Evolutionary conservation across 2,113 vertebrate genomes (phyloP).

Genomic region (Sphyrna mokarran): DNA sequence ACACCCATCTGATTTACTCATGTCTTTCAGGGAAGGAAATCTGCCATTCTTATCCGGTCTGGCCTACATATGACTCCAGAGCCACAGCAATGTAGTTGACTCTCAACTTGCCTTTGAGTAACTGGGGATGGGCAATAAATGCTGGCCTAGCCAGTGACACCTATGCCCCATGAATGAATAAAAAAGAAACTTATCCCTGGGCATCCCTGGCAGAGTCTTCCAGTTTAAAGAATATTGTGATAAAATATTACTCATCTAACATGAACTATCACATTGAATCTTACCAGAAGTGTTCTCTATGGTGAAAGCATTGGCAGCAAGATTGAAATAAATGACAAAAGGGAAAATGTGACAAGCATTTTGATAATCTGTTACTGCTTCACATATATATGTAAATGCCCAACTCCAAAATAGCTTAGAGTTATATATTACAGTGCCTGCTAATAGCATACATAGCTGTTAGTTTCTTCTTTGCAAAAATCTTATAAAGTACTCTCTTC

Average conservation of each 20-base stretch:
- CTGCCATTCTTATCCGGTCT: too few species aligned
- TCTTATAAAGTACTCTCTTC: background rate
- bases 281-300: background rate
- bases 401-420: background rate
- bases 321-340: too few species aligned
- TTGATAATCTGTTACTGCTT: background rate
- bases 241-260: background rate
- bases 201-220: background rate
- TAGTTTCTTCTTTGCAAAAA: background rate
- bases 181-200: background rate
- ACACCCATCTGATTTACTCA: too few species aligned
- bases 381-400: background rate
- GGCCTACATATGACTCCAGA: too few species aligned
- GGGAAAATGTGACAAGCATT: background rate
- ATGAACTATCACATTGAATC: background rate
- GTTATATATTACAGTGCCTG: slow-evolving; percentile 3
- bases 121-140: too few species aligned
- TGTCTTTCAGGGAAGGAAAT: too few species aligned
- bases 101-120: too few species aligned
- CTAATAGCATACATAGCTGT: background rate
- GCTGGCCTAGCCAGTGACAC: too few species aligned
- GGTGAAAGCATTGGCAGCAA: background rate
- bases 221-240: background rate
- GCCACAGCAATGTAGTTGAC: too few species aligned
- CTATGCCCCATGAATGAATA: too few species aligned